These are phyloP conservation scores for Ectemnius continuus DNA, from an alignment of 2,888 invertebrate genomes.

Conservation along the genomic window DNA sequence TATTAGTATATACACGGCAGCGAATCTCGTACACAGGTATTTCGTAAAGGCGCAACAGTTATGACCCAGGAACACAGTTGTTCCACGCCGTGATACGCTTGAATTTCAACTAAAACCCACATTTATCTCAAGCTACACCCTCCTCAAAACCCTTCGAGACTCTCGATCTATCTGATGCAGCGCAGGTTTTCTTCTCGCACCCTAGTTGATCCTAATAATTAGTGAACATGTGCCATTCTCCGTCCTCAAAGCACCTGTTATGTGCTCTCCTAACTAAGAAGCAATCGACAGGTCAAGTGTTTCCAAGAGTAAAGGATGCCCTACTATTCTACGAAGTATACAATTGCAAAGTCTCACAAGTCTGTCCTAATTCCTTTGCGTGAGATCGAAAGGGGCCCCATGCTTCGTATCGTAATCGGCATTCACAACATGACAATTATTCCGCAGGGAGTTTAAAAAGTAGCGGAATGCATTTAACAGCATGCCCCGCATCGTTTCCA, in stretches of 20 bases:
- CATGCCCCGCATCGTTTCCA: conserved; percentile 18
- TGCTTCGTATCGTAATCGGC: conserved; percentile 22
- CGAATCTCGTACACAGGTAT: conserved; percentile 50
- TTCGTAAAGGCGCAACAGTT: conserved; percentile 54
- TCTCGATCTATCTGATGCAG: conserved; percentile 22
- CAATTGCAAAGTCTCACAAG: conserved; percentile 36
- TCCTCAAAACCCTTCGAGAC: conserved; percentile 21
- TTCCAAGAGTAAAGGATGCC: conserved; percentile 16
- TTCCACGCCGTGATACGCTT: conserved; percentile 53
- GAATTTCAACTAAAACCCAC: conserved; percentile 38
- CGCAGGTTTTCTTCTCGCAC: conserved; percentile 9
- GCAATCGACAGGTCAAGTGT: conserved; percentile 16
- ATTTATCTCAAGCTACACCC: conserved; percentile 33
- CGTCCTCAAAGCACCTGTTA: not conserved
- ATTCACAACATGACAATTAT: conserved; percentile 24
- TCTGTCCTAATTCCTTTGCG: conserved; percentile 34
- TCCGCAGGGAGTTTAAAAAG: conserved; percentile 23
- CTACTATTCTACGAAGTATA: conserved; percentile 31
- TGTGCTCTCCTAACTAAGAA: conserved; percentile 12
- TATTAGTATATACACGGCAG: conserved; percentile 60
- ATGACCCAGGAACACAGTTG: conserved; percentile 57
- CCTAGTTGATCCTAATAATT: conserved; percentile 6
- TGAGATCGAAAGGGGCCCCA: conserved; percentile 30
- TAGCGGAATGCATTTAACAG: conserved; percentile 13
- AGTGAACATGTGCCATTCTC: conserved; percentile 1